Conservation (phyloP, 2,113 vertebrate species). For the Pagrus major region DNA sequence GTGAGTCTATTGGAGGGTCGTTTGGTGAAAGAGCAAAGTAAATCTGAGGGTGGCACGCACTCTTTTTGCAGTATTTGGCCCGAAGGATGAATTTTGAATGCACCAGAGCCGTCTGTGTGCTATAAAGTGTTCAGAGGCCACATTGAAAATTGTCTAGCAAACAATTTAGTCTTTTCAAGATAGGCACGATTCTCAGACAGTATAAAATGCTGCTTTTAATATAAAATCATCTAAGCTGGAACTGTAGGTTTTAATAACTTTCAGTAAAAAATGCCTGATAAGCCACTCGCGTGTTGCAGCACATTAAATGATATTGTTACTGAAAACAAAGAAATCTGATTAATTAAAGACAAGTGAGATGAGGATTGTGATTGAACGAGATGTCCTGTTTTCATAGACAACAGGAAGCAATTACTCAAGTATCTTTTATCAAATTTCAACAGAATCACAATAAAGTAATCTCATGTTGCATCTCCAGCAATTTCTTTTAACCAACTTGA, state of each 20-base stretch:
- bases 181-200: neutral
- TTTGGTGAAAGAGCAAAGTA: conserved; percentile 3
- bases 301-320: neutral
- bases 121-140: neutral
- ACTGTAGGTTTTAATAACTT: neutral
- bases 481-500: neutral
- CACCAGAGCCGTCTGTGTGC: neutral
- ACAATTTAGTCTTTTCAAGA: neutral
- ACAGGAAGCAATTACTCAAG: neutral
- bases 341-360: neutral
- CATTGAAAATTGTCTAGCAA: conserved; percentile 6
- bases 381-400: neutral
- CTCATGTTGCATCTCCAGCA: neutral
- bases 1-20: neutral
- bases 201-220: neutral
- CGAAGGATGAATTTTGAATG: neutral
- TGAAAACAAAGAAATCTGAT: neutral
- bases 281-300: neutral
- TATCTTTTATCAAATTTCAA: neutral
- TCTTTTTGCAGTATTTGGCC: conserved; percentile 10
- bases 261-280: neutral
- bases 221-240: neutral
- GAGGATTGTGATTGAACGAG: neutral
- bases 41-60: neutral
- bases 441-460: neutral